Conservation (phyloP, 1,140 invertebrate genomes). For the Ceratina japonica region DNA sequence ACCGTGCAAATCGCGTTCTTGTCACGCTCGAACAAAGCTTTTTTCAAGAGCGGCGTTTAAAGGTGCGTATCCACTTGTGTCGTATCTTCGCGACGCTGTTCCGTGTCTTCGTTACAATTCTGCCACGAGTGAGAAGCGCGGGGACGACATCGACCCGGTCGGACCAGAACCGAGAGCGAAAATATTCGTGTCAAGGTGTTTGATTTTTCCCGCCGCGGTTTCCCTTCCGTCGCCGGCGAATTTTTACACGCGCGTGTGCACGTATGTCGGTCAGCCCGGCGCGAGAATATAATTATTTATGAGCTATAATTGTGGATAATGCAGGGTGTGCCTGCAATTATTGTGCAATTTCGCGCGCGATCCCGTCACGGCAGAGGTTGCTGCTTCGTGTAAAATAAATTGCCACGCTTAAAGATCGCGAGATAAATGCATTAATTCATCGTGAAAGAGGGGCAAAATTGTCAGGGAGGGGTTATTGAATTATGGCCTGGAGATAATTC, state of each 20-base stretch:
- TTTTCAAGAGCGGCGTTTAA: background rate
- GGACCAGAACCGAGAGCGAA: background rate
- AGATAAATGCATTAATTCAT: conserved; percentile 31
- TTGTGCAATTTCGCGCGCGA: conserved; percentile 17
- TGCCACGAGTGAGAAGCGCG: background rate
- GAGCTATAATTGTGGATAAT: conserved; percentile 31
- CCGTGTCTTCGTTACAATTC: background rate
- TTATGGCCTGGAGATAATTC: conserved; percentile 8
- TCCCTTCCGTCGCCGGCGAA: background rate
- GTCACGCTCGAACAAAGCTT: background rate
- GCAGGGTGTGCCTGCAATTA: conserved; percentile 44
- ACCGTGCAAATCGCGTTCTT: background rate
- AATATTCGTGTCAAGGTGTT: conserved; percentile 18
- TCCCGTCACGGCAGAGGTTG: background rate
- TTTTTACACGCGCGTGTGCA: background rate
- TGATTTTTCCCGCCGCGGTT: conserved; percentile 3
- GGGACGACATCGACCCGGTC: conserved; percentile 27
- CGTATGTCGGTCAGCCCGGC: conserved; percentile 4
- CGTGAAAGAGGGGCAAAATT: conserved; percentile 25
- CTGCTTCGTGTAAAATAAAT: conserved; percentile 30
- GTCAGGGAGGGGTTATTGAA: conserved; percentile 2
- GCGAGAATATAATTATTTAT: conserved; percentile 27
- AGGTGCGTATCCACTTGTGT: background rate
- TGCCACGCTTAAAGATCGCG: conserved; percentile 33
- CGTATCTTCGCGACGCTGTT: background rate